Percentiles rank a stretch among this genome's conserved stretches.
Conservation (phyloP, 2,113 vertebrate species). For the Heliornis fulica region DNA sequence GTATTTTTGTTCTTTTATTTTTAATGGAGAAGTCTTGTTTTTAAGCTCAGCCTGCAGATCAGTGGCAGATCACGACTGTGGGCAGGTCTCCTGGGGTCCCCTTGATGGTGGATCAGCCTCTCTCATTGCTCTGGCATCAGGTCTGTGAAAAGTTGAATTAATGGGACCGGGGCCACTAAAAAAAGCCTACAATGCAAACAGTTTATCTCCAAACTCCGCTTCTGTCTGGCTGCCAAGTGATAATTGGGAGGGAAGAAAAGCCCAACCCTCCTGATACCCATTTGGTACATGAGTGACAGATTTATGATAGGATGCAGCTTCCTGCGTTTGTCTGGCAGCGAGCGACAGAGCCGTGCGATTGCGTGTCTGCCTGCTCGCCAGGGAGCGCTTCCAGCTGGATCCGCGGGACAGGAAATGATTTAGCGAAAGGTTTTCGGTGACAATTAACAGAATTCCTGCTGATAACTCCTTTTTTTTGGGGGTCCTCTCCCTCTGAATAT, state of each 20-base stretch:
- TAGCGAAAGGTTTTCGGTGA: conserved; percentile 29
- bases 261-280: not conserved
- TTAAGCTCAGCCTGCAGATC: not conserved
- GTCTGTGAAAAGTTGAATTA: not conserved
- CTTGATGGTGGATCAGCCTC: accelerated
- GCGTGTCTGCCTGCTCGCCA: not conserved
- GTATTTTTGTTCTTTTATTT: not conserved
- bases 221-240: conserved; percentile 26
- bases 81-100: not conserved
- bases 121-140: not conserved
- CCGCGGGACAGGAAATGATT: conserved; percentile 69
- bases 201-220: not conserved
- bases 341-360: not conserved
- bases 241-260: not conserved
- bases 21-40: not conserved
- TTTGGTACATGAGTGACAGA: conserved; percentile 45
- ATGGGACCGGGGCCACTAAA: not conserved
- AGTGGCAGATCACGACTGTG: accelerated
- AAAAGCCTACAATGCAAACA: not conserved
- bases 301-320: conserved; percentile 63
- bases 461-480: conserved; percentile 1
- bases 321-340: conserved; percentile 60
- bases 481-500: not conserved
- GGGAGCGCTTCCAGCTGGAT: conserved; percentile 33
- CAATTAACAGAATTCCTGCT: conserved; percentile 72